Evolutionary conservation across 2,888 invertebrate genomes (phyloP), one percentile per base, ranked within the genome.

Genomic region (Drosophila falleni): DNA sequence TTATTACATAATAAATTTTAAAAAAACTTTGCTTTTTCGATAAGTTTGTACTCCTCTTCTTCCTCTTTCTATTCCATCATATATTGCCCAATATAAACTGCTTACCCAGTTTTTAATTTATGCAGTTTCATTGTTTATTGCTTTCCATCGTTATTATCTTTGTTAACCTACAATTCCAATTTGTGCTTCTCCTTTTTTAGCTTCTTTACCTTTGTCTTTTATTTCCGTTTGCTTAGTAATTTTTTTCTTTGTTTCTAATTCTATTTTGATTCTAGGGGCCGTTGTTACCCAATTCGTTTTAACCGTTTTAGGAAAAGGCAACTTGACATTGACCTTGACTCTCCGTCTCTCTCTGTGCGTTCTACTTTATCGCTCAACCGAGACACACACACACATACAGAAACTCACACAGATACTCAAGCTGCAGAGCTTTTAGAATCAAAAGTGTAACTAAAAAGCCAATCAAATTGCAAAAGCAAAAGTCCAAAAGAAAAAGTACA

Each of bases 271-370:
- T 78, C 78, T 61, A 56, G 51, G 29, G 16, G 31, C 53, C 49
- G 53, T 66, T 60, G 59, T 78, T 74, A 53, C 16, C 70, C 79
- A 75, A 79, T 79, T 79, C 64, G 46, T 29, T 75, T 33, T 26
- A 68, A 50, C 16, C 54, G 47, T 56, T 42, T 35, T 15, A n/a
- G 29, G 29, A 58, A 46, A 47, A 58, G 59, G 29, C 64, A 29
- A 51, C 65, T 59, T 84, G 79, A 60, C 81, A 79, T 79, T 82
- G 81, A 87, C 81, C 81, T 85, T 81, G 81, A 56, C 15, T 16
- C 51, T 39, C 39, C 29, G 5, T 15, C 3, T 41, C 3, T 41
- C 15, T 19, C 42, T 44, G 46, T 71, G 69, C 64, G 80, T 64
- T 84, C 82, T 59, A 81, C 79, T 81, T 81, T 75, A 39, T 41